Evolutionary conservation across 2,888 invertebrate genomes (phyloP).

Genomic region (Folsomia manolachei): DNA sequence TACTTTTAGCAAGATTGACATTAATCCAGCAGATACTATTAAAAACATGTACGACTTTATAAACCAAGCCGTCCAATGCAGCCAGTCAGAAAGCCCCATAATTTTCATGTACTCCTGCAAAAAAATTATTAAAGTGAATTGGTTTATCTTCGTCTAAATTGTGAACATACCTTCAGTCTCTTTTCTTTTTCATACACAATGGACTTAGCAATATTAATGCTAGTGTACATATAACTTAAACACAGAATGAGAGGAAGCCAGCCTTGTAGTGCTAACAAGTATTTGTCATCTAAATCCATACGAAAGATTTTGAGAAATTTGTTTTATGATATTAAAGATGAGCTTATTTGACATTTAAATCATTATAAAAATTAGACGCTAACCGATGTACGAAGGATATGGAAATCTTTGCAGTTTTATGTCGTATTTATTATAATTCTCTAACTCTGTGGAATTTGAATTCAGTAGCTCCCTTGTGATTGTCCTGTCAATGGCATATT

Average conservation of each 20-base stretch:
- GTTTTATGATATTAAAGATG: too few relatives aligned
- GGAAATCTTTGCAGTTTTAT: slow-evolving; percentile 63
- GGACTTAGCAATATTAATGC: slow-evolving; percentile 71
- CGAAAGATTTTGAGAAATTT: slow-evolving; percentile 53
- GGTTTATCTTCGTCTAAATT: too few relatives aligned
- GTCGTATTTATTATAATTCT: slow-evolving; percentile 32
- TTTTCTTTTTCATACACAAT: slow-evolving; percentile 73
- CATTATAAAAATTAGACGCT: too few relatives aligned
- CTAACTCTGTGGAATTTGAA: slow-evolving; percentile 16
- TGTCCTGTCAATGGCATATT: slow-evolving; percentile 60
- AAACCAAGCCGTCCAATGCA: slow-evolving; percentile 85
- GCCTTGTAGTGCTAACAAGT: slow-evolving; percentile 61
- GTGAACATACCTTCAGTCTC: slow-evolving; percentile 64
- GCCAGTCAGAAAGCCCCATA: slow-evolving; percentile 78
- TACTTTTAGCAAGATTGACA: slow-evolving; percentile 38
- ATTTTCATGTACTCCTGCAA: slow-evolving; percentile 83
- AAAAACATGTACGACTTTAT: slow-evolving; percentile 70
- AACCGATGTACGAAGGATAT: slow-evolving; percentile 68
- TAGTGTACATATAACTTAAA: slow-evolving; percentile 67
- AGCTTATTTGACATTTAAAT: too few relatives aligned
- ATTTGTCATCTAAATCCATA: too few relatives aligned
- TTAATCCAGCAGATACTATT: slow-evolving; percentile 59
- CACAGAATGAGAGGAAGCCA: slow-evolving; percentile 40
- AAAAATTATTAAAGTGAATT: background rate
- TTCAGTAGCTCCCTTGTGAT: slow-evolving; percentile 49